These are phyloP conservation scores for Aurelia sp. DNA, from an alignment of 30 jellyfish, hydroid and myxozoan genomes.

Conservation along the genomic window DNA sequence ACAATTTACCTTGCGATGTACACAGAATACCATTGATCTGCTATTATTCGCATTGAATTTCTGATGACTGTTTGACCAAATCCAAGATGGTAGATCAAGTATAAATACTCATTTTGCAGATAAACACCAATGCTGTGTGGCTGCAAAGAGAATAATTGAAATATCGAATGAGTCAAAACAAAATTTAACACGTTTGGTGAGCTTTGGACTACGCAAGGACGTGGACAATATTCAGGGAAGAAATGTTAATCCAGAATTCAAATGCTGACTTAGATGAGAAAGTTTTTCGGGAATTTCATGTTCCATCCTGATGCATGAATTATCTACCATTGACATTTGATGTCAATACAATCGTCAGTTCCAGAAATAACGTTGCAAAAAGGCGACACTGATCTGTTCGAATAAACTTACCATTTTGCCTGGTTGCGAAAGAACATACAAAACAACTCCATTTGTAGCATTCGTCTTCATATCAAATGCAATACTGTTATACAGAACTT, in stretches of 20 bases:
- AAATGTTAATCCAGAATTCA: no score
- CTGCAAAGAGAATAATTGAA: constrained; percentile 35
- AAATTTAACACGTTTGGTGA: neutral
- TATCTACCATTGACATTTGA: no score
- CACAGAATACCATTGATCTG: constrained; percentile 74
- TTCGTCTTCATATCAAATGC: constrained; percentile 80
- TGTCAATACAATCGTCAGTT: no score
- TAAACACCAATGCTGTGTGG: constrained; percentile 82
- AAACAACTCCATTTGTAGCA: constrained; percentile 70
- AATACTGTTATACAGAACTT: constrained; percentile 45
- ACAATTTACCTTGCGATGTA: constrained; percentile 56
- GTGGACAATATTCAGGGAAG: no score
- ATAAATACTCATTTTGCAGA: constrained; percentile 70
- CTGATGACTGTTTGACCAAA: constrained; percentile 65
- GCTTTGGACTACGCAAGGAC: neutral
- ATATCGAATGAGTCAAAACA: neutral
- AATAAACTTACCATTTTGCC: constrained; percentile 56
- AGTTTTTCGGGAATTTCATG: neutral
- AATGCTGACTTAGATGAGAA: neutral
- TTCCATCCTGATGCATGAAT: no score
- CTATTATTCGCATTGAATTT: constrained; percentile 36
- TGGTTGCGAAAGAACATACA: constrained; percentile 76
- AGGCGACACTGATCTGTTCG: no score
- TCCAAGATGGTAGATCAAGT: constrained; percentile 77
- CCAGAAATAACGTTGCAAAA: no score